Percentiles rank a stretch among this genome's conserved stretches.
Conservation (phyloP, 2,113 vertebrate genomes). For the Labrus mixtus region DNA sequence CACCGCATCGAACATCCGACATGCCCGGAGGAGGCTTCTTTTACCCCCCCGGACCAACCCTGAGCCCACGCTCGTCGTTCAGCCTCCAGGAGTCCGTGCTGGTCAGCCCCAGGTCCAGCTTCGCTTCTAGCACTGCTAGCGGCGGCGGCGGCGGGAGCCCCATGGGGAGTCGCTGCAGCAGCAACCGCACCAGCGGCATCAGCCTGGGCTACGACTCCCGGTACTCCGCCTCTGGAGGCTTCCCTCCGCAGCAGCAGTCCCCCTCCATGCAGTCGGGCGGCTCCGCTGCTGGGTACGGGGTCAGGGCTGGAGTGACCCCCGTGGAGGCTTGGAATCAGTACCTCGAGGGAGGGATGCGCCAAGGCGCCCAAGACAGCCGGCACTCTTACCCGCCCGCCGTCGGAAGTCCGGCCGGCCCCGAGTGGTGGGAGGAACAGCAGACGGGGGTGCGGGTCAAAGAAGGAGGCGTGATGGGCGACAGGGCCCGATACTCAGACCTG, state of each 20-base stretch:
- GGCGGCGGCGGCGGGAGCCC: slow-evolving; percentile 87
- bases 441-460: slow-evolving; percentile 55
- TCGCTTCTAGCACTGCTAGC: slow-evolving; percentile 89
- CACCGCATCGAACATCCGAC: slow-evolving; percentile 74
- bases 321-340: slow-evolving; percentile 83
- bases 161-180: slow-evolving; percentile 88
- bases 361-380: slow-evolving; percentile 83
- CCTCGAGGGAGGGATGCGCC: slow-evolving; percentile 72
- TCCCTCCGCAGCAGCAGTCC: slow-evolving; percentile 71
- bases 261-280: slow-evolving; percentile 67
- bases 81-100: slow-evolving; percentile 85
- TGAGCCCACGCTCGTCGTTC: slow-evolving; percentile 85
- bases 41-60: slow-evolving; percentile 74
- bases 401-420: slow-evolving; percentile 80
- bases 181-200: slow-evolving; percentile 91
- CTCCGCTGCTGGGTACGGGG: slow-evolving; percentile 52
- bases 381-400: slow-evolving; percentile 90
- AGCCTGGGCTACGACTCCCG: slow-evolving; percentile 90
- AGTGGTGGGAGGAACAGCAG: slow-evolving; percentile 81
- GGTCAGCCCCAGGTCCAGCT: slow-evolving; percentile 89
- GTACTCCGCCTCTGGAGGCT: slow-evolving; percentile 80
- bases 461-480: slow-evolving; percentile 71
- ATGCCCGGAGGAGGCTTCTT: slow-evolving; percentile 69
- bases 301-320: slow-evolving; percentile 64
- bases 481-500: slow-evolving; percentile 82